phyloP scores from a whole-genome alignment of 2,113 vertebrate genomes.

The Octodon degus region DNA sequence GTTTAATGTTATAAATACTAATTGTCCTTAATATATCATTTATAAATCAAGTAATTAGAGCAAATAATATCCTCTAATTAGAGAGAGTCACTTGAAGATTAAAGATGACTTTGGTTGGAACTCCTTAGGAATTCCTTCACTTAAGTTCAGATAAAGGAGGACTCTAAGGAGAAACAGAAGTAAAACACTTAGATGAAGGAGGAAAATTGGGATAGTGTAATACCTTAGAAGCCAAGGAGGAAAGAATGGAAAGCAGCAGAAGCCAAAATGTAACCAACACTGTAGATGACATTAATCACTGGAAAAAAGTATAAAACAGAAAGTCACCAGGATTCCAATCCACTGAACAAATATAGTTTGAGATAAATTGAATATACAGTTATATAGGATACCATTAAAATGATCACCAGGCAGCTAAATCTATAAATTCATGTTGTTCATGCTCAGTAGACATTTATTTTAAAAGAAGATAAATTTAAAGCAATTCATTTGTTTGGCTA shows the following conservation, averaged over 20 bases:
- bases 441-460: background rate
- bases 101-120: background rate
- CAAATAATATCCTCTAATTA: background rate
- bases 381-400: background rate
- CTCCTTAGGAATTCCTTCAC: background rate
- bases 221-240: background rate
- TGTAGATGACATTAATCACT: background rate
- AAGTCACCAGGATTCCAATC: too few species aligned
- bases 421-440: background rate
- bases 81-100: background rate
- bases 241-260: background rate
- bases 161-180: background rate
- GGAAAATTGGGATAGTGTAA: background rate
- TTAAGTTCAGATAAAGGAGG: background rate
- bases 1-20: background rate
- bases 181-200: background rate
- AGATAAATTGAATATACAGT: background rate
- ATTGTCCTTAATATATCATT: background rate
- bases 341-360: background rate
- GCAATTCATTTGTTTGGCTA: background rate
- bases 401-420: background rate
- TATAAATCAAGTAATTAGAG: background rate
- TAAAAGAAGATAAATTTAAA: background rate
- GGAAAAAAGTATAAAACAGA: background rate
- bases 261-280: background rate